phyloP scores from a whole-genome alignment of 2,113 vertebrate genomes.

The Chiloscyllium plagiosum region DNA sequence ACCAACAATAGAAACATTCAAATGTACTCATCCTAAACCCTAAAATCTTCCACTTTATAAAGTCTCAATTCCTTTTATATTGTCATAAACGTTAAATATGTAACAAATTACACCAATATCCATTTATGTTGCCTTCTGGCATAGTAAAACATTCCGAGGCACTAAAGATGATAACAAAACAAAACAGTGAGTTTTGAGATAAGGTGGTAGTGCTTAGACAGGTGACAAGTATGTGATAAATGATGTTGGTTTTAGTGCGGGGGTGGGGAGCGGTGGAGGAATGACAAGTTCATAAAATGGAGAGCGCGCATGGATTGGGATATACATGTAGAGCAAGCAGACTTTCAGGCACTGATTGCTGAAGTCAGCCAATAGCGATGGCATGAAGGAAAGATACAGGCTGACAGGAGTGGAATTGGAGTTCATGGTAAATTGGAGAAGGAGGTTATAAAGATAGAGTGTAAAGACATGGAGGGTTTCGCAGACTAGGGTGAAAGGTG shows the following conservation, averaged over 20 bases:
- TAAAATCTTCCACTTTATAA: not conserved
- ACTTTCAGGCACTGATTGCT: too few relatives aligned
- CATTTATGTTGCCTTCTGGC: not conserved
- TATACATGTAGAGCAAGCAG: not conserved
- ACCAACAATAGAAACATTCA: not conserved
- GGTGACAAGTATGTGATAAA: not conserved
- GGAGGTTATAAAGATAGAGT: not conserved
- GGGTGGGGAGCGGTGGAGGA: not conserved
- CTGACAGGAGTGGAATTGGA: not conserved
- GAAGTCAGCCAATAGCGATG: not conserved
- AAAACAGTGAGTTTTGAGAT: not conserved
- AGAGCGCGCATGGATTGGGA: not conserved
- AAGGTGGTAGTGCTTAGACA: not conserved
- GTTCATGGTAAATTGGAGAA: not conserved
- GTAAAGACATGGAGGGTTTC: not conserved
- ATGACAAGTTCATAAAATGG: not conserved
- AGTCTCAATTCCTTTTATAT: not conserved
- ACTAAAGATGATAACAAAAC: not conserved
- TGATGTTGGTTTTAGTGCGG: not conserved
- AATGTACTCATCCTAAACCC: not conserved
- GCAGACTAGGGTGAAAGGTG: not conserved
- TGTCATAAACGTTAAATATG: not conserved
- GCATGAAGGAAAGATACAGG: not conserved
- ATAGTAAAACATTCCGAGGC: not conserved
- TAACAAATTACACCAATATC: not conserved